Percentiles rank a stretch among this genome's conserved stretches.
Conservation (phyloP, 2,888 invertebrate species). For the Apamea anceps region DNA sequence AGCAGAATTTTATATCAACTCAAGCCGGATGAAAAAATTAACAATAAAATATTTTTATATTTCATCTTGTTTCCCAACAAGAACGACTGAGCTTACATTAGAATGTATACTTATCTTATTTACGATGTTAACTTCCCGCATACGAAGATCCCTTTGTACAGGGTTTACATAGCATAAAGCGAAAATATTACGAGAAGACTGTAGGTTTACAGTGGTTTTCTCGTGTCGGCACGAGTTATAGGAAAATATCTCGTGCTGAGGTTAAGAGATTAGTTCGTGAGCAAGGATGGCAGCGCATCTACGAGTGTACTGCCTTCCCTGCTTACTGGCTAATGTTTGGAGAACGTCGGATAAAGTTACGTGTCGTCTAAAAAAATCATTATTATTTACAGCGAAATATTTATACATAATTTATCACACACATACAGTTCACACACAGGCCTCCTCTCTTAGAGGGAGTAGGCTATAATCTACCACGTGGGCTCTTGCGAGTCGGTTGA, state of each 20-base stretch:
- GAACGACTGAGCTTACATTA: constrained; percentile 30
- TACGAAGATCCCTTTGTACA: constrained; percentile 32
- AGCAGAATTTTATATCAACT: not conserved
- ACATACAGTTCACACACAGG: too few relatives aligned
- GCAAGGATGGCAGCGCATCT: not conserved
- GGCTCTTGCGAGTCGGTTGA: too few relatives aligned
- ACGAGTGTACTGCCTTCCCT: not conserved
- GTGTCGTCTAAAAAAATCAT: too few relatives aligned
- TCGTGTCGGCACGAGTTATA: constrained; percentile 10
- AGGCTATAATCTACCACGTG: too few relatives aligned
- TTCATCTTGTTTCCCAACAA: constrained; percentile 1
- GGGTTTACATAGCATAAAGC: constrained; percentile 14
- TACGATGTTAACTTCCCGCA: constrained; percentile 20
- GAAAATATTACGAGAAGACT: constrained; percentile 15
- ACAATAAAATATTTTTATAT: constrained; percentile 22
- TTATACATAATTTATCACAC: too few relatives aligned
- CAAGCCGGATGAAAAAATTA: not conserved
- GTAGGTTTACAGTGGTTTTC: not conserved
- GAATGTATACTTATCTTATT: constrained; percentile 40
- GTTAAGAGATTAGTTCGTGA: not conserved
- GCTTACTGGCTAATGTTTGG: not conserved
- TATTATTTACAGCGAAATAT: not conserved
- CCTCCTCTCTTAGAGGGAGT: too few relatives aligned
- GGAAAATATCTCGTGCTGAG: not conserved
- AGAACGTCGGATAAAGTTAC: too few relatives aligned